Conservation (phyloP, 2,888 invertebrate species). For the Lymantria dispar region DNA sequence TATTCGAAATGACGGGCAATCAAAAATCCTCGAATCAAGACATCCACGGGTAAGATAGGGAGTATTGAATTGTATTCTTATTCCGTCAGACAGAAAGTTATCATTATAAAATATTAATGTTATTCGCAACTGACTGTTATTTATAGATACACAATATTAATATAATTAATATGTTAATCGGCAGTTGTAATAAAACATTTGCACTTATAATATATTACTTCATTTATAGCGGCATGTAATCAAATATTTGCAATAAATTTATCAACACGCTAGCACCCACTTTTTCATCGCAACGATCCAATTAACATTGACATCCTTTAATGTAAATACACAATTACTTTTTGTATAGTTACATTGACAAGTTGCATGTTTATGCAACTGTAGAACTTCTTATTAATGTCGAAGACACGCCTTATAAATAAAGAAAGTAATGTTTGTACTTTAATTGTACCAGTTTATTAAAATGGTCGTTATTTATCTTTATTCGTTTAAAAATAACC, state of each 20-base stretch:
- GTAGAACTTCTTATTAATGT: not conserved
- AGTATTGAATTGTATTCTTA: too few relatives aligned
- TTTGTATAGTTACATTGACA: slow-evolving; percentile 5
- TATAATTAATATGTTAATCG: slow-evolving; percentile 13
- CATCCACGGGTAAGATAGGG: too few relatives aligned
- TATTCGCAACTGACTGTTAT: not conserved
- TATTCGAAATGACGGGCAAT: too few relatives aligned
- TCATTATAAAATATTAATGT: not conserved
- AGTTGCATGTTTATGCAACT: not conserved
- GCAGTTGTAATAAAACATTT: slow-evolving; percentile 24
- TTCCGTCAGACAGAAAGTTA: too few relatives aligned
- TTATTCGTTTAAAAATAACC: not conserved
- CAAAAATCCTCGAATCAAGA: too few relatives aligned
- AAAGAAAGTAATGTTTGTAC: slow-evolving; percentile 5
- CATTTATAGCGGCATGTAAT: slow-evolving; percentile 26
- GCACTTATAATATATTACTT: slow-evolving; percentile 27
- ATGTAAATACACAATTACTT: slow-evolving; percentile 63
- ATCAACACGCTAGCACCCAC: slow-evolving; percentile 63
- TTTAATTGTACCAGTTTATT: slow-evolving; percentile 7
- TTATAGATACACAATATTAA: slow-evolving; percentile 1
- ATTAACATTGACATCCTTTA: slow-evolving; percentile 61
- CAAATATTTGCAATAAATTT: slow-evolving; percentile 58
- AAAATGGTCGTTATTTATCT: slow-evolving; percentile 2
- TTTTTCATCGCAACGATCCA: slow-evolving; percentile 54
- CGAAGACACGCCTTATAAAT: slow-evolving; percentile 11